Base-by-base conservation (phyloP, 92 coral and sea anemone species). In the Desmophyllum pertusum region DNA sequence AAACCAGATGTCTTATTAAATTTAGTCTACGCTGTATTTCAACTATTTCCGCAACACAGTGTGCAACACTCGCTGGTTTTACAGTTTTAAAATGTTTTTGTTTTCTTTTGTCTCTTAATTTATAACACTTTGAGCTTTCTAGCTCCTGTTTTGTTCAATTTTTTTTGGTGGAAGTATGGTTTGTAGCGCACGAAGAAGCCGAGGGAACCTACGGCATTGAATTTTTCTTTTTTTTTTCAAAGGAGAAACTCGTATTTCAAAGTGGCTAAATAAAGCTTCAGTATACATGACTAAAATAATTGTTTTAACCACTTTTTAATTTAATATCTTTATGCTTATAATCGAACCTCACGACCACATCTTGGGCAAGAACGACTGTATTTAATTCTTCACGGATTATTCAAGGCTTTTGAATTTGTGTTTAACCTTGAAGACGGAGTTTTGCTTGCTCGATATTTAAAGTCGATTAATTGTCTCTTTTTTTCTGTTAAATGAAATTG, bases 171-270 rank as follows among this genome's bases (percentile, higher is more conserved):
- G 27, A 59, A 59, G 27, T 59, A 59, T 23, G 33, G 35, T 59
- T 25, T 59, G 33, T 25, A 33, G 2, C 65, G 35, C 2, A 29
- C 3, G 33, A 59, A 59, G 2, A 9, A 6, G n/a, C n/a, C n/a
- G n/a, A 59, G 17, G 8, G 15, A 33, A 59, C 35, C 65, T 25
- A 59, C 13, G 14, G 15, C 17, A 59, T 33, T 6, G 31, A 59
- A 59, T 25, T 59, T 59, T 10, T 17, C 13, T 13, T 48, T 48
- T 48, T 8, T 59, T 6, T 59, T 59, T 7, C 10, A n/a, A 59
- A n/a, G n/a, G n/a, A 59, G 25, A 59, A 59, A 33, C 65, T 59
- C 33, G 65, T 25, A 59, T 59, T 59, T 59, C 65, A 59, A 59
- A 15, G 31, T 59, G 65, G 65, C 10, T 27, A 23, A 59, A 6